A percentile compares a stretch with the other conserved stretches of the same genome.
phyloP scores from a whole-genome alignment of 2,888 invertebrate genomes.

The Mallateleia sp. region DNA sequence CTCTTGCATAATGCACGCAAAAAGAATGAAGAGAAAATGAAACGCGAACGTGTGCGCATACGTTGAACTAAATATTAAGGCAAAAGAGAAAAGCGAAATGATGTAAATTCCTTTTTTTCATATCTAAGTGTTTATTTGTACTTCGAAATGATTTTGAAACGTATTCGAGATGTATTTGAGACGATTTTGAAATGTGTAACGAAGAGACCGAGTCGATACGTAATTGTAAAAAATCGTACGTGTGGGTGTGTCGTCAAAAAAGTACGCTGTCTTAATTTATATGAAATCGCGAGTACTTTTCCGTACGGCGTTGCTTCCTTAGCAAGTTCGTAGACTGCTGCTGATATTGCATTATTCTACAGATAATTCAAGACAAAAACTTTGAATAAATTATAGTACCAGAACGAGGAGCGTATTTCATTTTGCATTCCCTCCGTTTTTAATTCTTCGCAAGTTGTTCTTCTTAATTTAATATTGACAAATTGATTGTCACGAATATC shows the following conservation, averaged over 20 bases:
- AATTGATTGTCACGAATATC: no score
- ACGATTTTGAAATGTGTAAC: slow-evolving; percentile 3
- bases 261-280: slow-evolving; percentile 71
- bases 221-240: slow-evolving; percentile 48
- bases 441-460: not conserved
- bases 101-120: not conserved
- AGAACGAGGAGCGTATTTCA: slow-evolving; percentile 14
- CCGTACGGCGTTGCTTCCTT: slow-evolving; percentile 70
- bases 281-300: slow-evolving; percentile 72
- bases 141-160: slow-evolving; percentile 7
- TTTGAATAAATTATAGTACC: slow-evolving; percentile 72
- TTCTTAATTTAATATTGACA: not conserved
- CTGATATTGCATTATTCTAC: slow-evolving; percentile 73
- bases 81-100: not conserved
- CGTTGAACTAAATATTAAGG: slow-evolving; percentile 20
- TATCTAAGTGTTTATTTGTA: not conserved
- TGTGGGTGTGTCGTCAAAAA: slow-evolving; percentile 61
- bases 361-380: slow-evolving; percentile 60
- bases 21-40: slow-evolving; percentile 32
- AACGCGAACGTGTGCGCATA: slow-evolving; percentile 41
- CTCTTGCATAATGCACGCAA: slow-evolving; percentile 86
- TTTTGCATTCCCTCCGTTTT: not conserved
- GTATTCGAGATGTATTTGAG: slow-evolving; percentile 16
- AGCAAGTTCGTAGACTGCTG: slow-evolving; percentile 76
- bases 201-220: slow-evolving; percentile 16